phyloP scores from a whole-genome alignment of 2,888 invertebrate genomes.

The Zygothrica quintamaculata region DNA sequence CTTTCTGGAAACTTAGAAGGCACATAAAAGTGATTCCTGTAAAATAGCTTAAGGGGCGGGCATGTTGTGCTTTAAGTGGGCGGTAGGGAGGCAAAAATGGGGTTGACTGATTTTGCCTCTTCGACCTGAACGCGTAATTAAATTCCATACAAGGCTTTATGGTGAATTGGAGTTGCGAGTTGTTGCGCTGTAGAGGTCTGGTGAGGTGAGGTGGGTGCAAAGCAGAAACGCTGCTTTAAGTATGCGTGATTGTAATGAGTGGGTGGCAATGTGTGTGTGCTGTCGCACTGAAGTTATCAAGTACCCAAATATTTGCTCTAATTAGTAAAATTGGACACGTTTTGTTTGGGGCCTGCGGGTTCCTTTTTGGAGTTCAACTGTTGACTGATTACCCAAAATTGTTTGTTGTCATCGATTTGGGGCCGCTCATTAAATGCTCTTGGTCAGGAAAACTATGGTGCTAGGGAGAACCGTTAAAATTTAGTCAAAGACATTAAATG shows the following conservation, averaged over 20 bases:
- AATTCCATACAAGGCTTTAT: conserved; percentile 36
- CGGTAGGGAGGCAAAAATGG: conserved; percentile 1
- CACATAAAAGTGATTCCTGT: conserved; percentile 47
- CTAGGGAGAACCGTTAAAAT: conserved; percentile 6
- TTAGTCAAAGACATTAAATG: conserved; percentile 38
- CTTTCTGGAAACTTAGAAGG: conserved; percentile 17
- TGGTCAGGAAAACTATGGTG: conserved; percentile 1
- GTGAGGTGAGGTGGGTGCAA: not conserved
- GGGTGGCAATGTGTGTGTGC: conserved; percentile 25
- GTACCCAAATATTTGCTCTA: conserved; percentile 64
- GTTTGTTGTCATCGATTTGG: conserved; percentile 53
- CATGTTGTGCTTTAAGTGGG: not conserved
- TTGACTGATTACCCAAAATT: conserved; percentile 60
- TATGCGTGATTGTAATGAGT: conserved; percentile 61
- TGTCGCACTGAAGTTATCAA: conserved; percentile 46
- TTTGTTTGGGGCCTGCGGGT: conserved; percentile 21
- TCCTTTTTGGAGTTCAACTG: conserved; percentile 15
- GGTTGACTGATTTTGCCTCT: conserved; percentile 54
- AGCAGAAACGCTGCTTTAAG: conserved; percentile 14
- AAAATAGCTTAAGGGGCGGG: conserved; percentile 26
- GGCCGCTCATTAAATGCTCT: conserved; percentile 43
- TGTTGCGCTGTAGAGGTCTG: too few relatives aligned
- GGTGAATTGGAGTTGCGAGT: not conserved
- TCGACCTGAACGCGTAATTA: conserved; percentile 55
- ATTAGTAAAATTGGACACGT: conserved; percentile 67